These are phyloP conservation scores for Conchocele bisecta DNA, from an alignment of 2,888 invertebrate genomes.

Conservation along the genomic window DNA sequence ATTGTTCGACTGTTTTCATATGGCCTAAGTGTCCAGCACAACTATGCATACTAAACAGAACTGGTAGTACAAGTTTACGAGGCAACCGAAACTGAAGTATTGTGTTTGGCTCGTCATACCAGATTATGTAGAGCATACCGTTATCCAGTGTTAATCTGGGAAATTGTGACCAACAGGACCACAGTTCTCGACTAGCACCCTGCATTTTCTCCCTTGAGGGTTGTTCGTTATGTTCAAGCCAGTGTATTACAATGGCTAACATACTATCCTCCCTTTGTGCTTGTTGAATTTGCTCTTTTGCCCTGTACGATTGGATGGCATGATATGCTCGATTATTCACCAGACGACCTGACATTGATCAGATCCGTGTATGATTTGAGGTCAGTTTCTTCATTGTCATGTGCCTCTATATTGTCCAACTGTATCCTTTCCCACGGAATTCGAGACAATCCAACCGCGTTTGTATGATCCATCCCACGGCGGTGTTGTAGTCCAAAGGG, in stretches of 20 bases:
- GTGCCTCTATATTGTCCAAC: too few relatives aligned
- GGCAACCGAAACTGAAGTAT: background rate
- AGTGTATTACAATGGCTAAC: background rate
- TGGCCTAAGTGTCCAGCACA: slow-evolving; percentile 1
- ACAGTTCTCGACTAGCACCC: slow-evolving; percentile 1
- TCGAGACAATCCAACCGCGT: too few relatives aligned
- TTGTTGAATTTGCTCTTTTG: background rate
- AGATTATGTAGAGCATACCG: background rate
- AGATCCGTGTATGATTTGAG: too few relatives aligned
- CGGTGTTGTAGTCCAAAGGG: too few relatives aligned
- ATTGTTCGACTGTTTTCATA: background rate
- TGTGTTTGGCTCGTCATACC: background rate
- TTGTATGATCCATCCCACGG: too few relatives aligned
- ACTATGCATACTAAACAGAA: background rate
- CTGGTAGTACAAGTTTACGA: background rate
- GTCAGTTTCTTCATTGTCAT: too few relatives aligned
- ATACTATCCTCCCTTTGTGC: background rate
- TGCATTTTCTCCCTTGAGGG: background rate
- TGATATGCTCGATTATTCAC: too few relatives aligned
- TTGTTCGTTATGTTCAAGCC: too few relatives aligned
- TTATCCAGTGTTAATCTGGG: background rate
- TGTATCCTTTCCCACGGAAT: too few relatives aligned
- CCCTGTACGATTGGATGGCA: too few relatives aligned
- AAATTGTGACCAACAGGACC: slow-evolving; percentile 12
- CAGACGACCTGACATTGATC: too few relatives aligned